These are phyloP conservation scores for Myotis myotis DNA, from an alignment of 2,797 vertebrate species.

Conservation along the genomic window DNA sequence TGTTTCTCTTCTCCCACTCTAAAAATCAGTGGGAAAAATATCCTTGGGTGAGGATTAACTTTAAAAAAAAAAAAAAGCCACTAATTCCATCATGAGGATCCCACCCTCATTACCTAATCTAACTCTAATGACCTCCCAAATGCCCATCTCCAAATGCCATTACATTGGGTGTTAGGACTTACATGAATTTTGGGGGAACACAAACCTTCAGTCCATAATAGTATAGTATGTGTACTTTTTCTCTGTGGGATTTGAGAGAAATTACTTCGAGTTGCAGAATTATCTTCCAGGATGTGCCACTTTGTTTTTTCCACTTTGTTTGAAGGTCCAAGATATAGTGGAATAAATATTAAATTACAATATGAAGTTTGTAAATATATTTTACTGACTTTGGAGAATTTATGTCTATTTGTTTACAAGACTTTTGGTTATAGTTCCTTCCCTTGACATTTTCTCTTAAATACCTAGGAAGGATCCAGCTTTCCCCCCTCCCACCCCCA, in stretches of 20 bases:
- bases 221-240: neutral
- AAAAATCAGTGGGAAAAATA: no score
- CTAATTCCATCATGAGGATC: neutral
- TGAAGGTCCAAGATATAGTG: conserved; percentile 3
- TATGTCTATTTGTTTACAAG: neutral
- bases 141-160: neutral
- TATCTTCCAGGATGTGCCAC: neutral
- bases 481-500: neutral
- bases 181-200: neutral
- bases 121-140: neutral
- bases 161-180: neutral
- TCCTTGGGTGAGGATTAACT: no score
- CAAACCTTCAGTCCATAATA: conserved; percentile 14
- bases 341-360: conserved; percentile 23
- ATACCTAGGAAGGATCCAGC: neutral
- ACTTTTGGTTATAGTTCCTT: neutral
- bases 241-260: conserved; percentile 27
- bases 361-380: neutral
- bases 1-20: no score
- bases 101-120: neutral
- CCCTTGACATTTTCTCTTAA: conserved; percentile 12
- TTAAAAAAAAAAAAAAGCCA: neutral
- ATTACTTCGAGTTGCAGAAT: conserved; percentile 32
- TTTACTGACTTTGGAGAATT: neutral
- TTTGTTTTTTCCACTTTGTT: neutral